Conservation (phyloP, 2,888 invertebrate genomes). For the Sclerodermus sp. region DNA sequence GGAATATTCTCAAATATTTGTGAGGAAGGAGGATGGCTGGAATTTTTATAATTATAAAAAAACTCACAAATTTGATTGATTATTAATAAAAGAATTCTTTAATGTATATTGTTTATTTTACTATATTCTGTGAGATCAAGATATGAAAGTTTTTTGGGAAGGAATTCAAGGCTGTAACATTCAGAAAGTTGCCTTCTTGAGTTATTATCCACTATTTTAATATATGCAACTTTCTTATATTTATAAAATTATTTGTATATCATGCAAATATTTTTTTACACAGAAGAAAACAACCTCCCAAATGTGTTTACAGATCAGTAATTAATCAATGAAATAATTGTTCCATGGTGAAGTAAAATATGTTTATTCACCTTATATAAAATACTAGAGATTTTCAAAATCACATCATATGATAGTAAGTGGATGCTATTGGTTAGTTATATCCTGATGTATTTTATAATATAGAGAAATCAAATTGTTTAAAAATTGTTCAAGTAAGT, state of each 20-base stretch:
- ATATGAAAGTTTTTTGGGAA: constrained; percentile 39
- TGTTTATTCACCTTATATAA: constrained; percentile 57
- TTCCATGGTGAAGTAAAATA: constrained; percentile 49
- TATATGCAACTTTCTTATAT: too few species aligned
- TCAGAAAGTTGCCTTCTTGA: constrained; percentile 55
- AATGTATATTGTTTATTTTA: constrained; percentile 10
- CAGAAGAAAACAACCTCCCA: constrained; percentile 55
- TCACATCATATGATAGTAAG: constrained; percentile 47
- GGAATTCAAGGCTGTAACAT: constrained; percentile 56
- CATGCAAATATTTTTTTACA: constrained; percentile 2
- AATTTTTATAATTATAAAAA: constrained; percentile 9
- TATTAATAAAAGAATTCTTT: constrained; percentile 1
- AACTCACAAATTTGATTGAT: neutral
- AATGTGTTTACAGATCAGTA: constrained; percentile 48
- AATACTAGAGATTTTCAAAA: constrained; percentile 47
- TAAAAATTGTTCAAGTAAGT: constrained; percentile 36
- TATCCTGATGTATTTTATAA: constrained; percentile 27
- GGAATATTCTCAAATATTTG: constrained; percentile 22
- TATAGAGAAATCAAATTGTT: constrained; percentile 12
- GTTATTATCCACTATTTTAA: constrained; percentile 10
- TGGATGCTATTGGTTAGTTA: constrained; percentile 33
- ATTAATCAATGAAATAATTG: constrained; percentile 56
- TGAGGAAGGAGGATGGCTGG: constrained; percentile 16
- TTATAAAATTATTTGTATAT: too few species aligned
- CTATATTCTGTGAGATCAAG: too few species aligned